Evolutionary conservation across 1,140 invertebrate genomes (phyloP), one percentile per base, ranked within the genome.

Genomic region (Ruditapes philippinarum): DNA sequence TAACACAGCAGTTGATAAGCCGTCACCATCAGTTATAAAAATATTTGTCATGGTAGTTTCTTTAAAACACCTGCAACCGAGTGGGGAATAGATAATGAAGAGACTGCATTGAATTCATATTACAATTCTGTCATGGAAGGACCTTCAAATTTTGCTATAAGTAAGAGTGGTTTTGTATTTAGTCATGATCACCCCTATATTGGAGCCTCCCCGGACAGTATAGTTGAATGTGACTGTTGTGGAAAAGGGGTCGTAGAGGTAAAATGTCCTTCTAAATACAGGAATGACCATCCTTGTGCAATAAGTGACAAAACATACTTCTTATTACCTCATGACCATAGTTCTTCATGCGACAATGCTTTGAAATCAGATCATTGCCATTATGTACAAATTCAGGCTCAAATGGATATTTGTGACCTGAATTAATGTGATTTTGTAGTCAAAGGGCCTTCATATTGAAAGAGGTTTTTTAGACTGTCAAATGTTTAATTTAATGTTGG

Each of bases 161-260:
- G 49, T 31, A 45, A 25, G 19, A 62, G 78, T 5, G 38, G 60
- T 81, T 22, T 79, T 33, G 62, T 91, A 14, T n/a, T n/a, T n/a
- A 51, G 83, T 36, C 25, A n/a, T 31, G 60, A 68, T 3, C 57
- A 83, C 68, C 89, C 89, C 22, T 83, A 68, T 54, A 22, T 91
- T 49, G 89, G 78, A 42, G 73, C 54, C 0, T 65, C 60, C 36
- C 68, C 89, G 0, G 89, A 91, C 76, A 51, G 45, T 25, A 49
- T 83, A n/a, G 51, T 81, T 17, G 36, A 31, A 11, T 88, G 89
- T 83, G 54, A 60, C 22, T 91, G 90, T 38, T 81, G 79, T 89
- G 90, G 73, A 31, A 83, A 74, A 83, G n/a, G 81, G 38, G 70
- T 54, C 65, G 36, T 89, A 14, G 90, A 91, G 60, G 54, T 90